Conservation (phyloP, 2,113 vertebrate species). For the Nothoprocta pentlandii region DNA sequence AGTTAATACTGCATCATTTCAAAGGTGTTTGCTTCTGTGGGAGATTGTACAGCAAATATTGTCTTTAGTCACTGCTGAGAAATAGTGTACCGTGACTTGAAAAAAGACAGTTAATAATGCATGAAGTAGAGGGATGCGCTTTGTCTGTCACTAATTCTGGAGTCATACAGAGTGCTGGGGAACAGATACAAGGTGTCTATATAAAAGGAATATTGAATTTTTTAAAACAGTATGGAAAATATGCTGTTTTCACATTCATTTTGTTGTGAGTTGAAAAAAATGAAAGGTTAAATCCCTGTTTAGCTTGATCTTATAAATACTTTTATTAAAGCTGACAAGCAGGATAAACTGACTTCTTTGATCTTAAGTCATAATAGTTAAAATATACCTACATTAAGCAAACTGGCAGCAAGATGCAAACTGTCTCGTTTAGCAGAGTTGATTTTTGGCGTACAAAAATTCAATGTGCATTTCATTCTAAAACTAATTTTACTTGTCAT, state of each 20-base stretch:
- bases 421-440: neutral
- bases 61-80: neutral
- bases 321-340: neutral
- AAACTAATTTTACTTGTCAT: slow-evolving; percentile 59
- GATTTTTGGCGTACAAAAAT: neutral
- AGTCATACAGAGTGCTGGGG: neutral
- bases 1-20: slow-evolving; percentile 82
- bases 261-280: neutral
- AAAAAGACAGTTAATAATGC: neutral
- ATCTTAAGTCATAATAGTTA: neutral
- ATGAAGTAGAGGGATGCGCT: neutral
- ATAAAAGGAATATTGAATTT: neutral
- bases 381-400: neutral
- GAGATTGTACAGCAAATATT: neutral
- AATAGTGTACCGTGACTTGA: neutral
- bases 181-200: neutral
- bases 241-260: neutral
- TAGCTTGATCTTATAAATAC: neutral
- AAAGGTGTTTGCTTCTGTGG: slow-evolving; percentile 78
- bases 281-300: fast-evolving
- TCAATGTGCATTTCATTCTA: neutral
- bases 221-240: neutral
- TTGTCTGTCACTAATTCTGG: neutral
- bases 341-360: neutral
- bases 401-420: neutral